Percentiles rank a stretch among this genome's conserved stretches.
phyloP scores from a whole-genome alignment of 1,140 invertebrate species.

The Lepidotrigona ventralis region DNA sequence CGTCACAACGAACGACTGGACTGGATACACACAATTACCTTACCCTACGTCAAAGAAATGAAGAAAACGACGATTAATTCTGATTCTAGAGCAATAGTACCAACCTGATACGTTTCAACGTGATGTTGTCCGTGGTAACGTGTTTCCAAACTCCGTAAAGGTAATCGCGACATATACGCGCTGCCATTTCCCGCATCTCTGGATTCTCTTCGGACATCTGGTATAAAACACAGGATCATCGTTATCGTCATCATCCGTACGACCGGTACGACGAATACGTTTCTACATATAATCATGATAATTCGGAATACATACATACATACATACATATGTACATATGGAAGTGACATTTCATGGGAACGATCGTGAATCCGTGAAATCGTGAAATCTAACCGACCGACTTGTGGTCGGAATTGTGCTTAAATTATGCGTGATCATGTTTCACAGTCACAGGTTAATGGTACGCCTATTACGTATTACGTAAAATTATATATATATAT shows the following conservation, averaged over 20 bases:
- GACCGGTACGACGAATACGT: background rate
- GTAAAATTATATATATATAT: too few species aligned
- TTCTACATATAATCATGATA: background rate
- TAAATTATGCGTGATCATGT: too few species aligned
- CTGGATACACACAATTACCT: too few species aligned
- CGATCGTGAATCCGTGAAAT: too few species aligned
- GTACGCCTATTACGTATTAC: background rate
- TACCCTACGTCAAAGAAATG: too few species aligned
- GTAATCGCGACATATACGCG: conserved; percentile 92
- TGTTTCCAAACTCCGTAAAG: conserved; percentile 92
- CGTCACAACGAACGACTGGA: too few species aligned
- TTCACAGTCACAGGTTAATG: background rate
- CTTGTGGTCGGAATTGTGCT: too few species aligned
- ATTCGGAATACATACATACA: background rate
- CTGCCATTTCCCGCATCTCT: conserved; percentile 90
- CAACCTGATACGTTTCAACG: conserved; percentile 91
- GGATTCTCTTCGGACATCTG: conserved; percentile 81
- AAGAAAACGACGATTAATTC: too few species aligned
- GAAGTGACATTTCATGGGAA: background rate
- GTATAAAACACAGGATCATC: background rate
- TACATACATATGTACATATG: too few species aligned
- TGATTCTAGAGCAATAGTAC: conserved; percentile 33
- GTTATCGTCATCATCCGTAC: background rate
- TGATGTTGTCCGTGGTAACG: conserved; percentile 86
- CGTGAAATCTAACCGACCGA: too few species aligned